Base-by-base conservation (phyloP, 1,140 invertebrate genomes). In the Ditylenchus dipsaci region DNA sequence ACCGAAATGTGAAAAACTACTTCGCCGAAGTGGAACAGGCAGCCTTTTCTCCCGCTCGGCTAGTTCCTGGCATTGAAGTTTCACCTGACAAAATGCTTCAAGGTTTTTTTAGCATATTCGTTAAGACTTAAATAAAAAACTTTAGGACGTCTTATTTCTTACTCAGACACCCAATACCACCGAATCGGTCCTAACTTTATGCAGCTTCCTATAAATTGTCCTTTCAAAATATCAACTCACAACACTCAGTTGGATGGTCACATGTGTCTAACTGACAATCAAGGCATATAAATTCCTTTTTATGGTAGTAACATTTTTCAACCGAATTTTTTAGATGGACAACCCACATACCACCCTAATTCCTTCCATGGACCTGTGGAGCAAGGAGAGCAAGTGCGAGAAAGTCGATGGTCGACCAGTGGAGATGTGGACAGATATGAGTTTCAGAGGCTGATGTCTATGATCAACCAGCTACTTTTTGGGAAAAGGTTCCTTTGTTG, bases 321-420 rank as follows among this genome's bases (percentile, higher is more conserved):
- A 47, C 15, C n/a, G n/a, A n/a, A n/a, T n/a, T n/a, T n/a, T n/a
- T 38, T 19, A 62, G 76, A 76, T 56, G 90, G 89, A 30, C 89
- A 90, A 15, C 94, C 94, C 0, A 96, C 95, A 84, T 97, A 97
- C 82, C 95, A 88, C 86, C 95, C 95, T 0, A 97, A 97, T 84
- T 95, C 92, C 69, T 98, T 96, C 84, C 85, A 86, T 69, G 93
- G 92, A 0, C 91, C 92, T 0, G 83, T 87, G 33, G 84, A 86
- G 62, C 70, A 79, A 45, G 56, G 47, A 26, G 43, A 71, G 8
- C 69, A 75, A 13, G 77, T 68, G 8, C 68, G 68, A 5, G 67
- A 73, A 26, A 47, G 42, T 30, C 11, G 76, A 29, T 86, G 84
- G 63, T 76, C 65, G 53, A 59, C 84, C n/a, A 67, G 82, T 68